Conservation (phyloP, 2,797 vertebrate species). For the Passerculus sandwichensis region DNA sequence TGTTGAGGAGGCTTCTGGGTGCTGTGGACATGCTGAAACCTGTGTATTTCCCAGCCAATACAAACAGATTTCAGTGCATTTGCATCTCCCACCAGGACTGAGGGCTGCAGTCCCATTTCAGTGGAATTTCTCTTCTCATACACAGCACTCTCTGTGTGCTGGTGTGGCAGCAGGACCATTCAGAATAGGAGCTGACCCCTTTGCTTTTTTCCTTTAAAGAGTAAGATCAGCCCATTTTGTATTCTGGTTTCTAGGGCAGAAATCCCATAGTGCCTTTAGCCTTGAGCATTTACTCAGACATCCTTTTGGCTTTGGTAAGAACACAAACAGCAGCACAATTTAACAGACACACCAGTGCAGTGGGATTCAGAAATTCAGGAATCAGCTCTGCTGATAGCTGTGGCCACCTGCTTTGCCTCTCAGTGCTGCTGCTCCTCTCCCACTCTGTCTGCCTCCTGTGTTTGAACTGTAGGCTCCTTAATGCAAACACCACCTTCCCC, state of each 20-base stretch:
- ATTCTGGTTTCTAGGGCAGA: constrained; percentile 28
- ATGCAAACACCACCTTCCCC: constrained; percentile 37
- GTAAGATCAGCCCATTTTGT: not conserved
- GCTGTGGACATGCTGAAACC: not conserved
- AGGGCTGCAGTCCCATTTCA: not conserved
- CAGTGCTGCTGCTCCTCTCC: constrained; percentile 27
- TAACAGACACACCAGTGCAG: not conserved
- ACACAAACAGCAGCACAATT: constrained; percentile 3
- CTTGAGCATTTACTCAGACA: constrained; percentile 42
- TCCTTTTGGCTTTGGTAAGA: not conserved
- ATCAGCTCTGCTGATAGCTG: not conserved
- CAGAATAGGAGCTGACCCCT: not conserved
- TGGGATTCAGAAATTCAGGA: constrained; percentile 23
- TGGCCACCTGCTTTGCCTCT: constrained; percentile 58
- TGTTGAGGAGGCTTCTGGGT: fast-evolving
- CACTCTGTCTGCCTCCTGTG: constrained; percentile 1
- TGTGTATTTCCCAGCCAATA: not conserved
- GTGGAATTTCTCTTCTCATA: not conserved
- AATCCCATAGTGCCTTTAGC: constrained; percentile 10
- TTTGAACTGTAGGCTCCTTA: constrained; percentile 12
- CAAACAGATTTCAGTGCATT: not conserved
- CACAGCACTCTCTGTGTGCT: not conserved
- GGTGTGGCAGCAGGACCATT: not conserved
- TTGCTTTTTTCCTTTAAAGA: constrained; percentile 21
- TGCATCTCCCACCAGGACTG: not conserved